Conservation (phyloP, 1,140 invertebrate genomes). For the Leguminivora glycinivorella region DNA sequence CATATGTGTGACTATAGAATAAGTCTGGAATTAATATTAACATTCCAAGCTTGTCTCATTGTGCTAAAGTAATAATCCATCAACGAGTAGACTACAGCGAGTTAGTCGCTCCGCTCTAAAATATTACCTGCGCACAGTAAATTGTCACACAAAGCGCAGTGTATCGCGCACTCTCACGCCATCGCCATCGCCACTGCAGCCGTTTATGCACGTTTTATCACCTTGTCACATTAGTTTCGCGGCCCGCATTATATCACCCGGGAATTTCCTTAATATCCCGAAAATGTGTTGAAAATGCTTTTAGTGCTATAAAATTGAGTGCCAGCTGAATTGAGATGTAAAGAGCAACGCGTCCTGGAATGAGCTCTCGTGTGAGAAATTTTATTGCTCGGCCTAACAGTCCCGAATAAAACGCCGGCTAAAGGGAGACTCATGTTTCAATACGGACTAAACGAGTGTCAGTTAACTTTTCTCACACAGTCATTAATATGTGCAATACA, state of each 20-base stretch:
- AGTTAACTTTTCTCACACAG: no score
- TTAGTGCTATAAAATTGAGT: constrained; percentile 47
- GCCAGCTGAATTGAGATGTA: constrained; percentile 44
- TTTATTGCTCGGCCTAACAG: constrained; percentile 42
- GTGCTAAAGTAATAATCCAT: neutral
- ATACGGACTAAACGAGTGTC: no score
- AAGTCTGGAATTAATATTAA: neutral
- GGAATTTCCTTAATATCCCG: constrained; percentile 6
- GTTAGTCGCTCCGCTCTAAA: neutral
- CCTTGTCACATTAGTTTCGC: constrained; percentile 18
- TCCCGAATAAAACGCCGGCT: constrained; percentile 33
- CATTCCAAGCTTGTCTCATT: neutral
- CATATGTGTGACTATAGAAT: neutral
- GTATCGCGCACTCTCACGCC: neutral
- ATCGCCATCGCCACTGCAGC: constrained; percentile 11
- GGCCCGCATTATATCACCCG: constrained; percentile 10
- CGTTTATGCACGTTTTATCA: constrained; percentile 14
- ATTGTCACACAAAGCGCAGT: constrained; percentile 1
- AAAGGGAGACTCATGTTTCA: neutral
- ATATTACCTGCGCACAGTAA: constrained; percentile 5
- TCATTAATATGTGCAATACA: no score
- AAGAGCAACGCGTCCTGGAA: constrained; percentile 35
- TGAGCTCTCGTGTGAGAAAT: constrained; percentile 41
- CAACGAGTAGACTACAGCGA: neutral
- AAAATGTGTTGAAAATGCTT: constrained; percentile 39